Base-by-base conservation (phyloP, 2,888 invertebrate species). In the Odontocolon sp. region DNA sequence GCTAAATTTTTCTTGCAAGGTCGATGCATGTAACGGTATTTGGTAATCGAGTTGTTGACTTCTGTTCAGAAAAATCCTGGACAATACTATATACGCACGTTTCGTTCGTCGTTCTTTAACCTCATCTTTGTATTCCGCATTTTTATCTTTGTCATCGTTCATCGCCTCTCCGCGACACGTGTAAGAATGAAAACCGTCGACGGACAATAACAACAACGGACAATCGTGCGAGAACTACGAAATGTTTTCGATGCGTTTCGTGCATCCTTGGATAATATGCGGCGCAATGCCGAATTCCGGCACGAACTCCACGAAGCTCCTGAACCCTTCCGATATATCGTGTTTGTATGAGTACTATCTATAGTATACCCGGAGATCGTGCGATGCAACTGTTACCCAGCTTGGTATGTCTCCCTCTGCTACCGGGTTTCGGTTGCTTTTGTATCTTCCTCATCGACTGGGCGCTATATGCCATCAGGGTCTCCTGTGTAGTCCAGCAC, bases 231-330 rank as follows among this genome's bases (percentile, higher is more conserved):
- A 73, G 78, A 88, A 82, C 80, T 88, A 82, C n/a, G 83, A 82
- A 73, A 87, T 87, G 9, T 18, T 8, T 85, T 78, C 81, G 47
- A 81, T 82, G 83, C 80, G 84, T 88, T 86, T 86, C 85, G 84
- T 84, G 87, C 86, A 89, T 88, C 89, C 87, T 88, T 88, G 88
- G 84, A 87, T 88, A 86, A 87, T 88, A 89, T 88, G 88, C 87
- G 85, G 83, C 78, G 84, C 89, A 88, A 88, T 88, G 87, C 85
- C 88, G 85, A 88, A 87, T 88, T 81, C 88, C 87, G 83, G 80
- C 88, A 88, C 86, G 86, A 73, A 52, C 78, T 67, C 74, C 40
- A 59, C 45, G 67, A 71, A 42, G 56, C 47, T 40, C 47, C 47
- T 67, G 64, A 72, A 71, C 74, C 70, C 63, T 80, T 78, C 64